Evolutionary conservation across 1,140 invertebrate species (phyloP), one percentile per base, ranked within the genome.

Genomic region (Asobara japonica): DNA sequence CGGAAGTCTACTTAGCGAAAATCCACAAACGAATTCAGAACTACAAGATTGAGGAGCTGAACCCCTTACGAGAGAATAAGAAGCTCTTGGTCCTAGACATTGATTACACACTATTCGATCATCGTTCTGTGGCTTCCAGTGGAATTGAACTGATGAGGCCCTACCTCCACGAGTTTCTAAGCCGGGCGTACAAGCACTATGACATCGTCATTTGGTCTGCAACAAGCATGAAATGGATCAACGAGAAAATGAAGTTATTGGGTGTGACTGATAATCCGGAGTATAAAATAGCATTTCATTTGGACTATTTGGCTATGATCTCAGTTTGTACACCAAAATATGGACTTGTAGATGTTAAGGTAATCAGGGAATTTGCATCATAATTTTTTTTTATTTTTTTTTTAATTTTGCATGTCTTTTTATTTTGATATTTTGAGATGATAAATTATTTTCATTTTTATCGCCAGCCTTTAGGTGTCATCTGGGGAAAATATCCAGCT

Each of bases 181-280:
- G 93, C 7, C 90, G 93, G n/a, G 95, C 96, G 3, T 99, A 99
- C 86, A 91, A 93, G 80, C 85, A 95, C 83, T 96, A 96, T 78
- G 95, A 96, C 79, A 95, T 96, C 77, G 94, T 95, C 0, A 96
- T 95, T 75, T 95, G 94, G 97, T 98, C 97, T 36, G 97, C 97
- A 0, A 99, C 97, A 0, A 94, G 94, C 74, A 98, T 98, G 97
- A 97, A 96, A 79, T 99, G 97, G 96, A 98, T 99, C 61, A 95
- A 98, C 79, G 95, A 97, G 77, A 99, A 99, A 87, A 98, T 99
- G 97, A 94, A 94, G 67, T 85, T 98, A 22, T 87, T 99, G 0
- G 96, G 96, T 0, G 96, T 98, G 0, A 88, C 92, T 0, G 91
- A 86, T 27, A 92, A 98, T 88, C 89, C 92, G 4, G 91, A 93